Evolutionary conservation across 2,797 vertebrate genomes (phyloP).

Genomic region (Liparis tanakae): DNA sequence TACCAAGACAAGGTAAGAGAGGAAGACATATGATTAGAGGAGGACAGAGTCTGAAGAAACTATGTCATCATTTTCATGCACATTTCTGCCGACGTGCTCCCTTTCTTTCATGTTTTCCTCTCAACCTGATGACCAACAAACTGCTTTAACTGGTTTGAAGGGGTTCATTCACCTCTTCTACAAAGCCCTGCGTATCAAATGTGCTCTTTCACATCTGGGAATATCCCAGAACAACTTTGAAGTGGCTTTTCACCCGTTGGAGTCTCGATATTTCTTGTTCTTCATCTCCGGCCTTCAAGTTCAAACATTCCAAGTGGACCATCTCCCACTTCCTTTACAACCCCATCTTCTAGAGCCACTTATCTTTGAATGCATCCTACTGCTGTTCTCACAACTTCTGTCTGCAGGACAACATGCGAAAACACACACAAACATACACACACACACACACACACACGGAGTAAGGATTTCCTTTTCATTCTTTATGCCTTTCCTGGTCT

Average conservation of each 20-base stretch:
- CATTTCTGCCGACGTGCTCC: neutral
- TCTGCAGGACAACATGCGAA: conserved; percentile 31
- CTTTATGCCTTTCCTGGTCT: conserved; percentile 33
- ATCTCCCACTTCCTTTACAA: neutral
- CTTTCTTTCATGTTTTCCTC: neutral
- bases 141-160: neutral
- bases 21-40: neutral
- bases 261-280: neutral
- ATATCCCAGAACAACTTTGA: neutral
- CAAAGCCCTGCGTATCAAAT: neutral
- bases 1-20: neutral
- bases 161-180: neutral
- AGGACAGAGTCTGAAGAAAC: neutral
- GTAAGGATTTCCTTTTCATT: conserved; percentile 48
- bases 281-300: neutral
- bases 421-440: neutral
- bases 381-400: neutral
- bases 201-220: neutral
- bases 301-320: neutral
- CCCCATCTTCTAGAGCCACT: neutral
- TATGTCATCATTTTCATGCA: neutral
- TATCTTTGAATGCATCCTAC: conserved; percentile 22
- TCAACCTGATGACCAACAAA: neutral
- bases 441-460: conserved; percentile 14
- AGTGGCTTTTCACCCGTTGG: neutral